Base-by-base conservation (phyloP, 2,888 invertebrate species). In the Drosophila putrida region DNA sequence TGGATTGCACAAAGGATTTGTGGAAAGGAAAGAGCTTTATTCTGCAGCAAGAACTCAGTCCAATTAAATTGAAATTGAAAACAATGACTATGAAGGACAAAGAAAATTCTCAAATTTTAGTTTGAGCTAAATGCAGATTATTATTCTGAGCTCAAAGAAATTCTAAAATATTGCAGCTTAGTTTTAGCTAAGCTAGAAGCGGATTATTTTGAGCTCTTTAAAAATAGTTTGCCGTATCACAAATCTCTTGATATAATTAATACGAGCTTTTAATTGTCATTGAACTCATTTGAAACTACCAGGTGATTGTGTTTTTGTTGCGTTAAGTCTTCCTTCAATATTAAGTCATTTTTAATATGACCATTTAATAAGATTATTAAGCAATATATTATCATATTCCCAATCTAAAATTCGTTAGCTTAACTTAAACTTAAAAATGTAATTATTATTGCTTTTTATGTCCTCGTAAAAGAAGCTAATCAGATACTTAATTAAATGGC, bases 401-500 rank as follows among this genome's bases (percentile, higher is more conserved):
- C 2, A 20, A 20, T 20, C 20, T 20, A 20, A 20, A 3, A 20
- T 20, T 0, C 20, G 20, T 20, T 31, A 31, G 9, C 33, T 11
- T 6, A 6, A 5, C 15, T 49, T 35, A 25, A 49, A 20, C 3
- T 20, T 15, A 20, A 31, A 20, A 4, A 31, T 31, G n/a, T 25
- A 33, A 31, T 4, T 5, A 0, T 25, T 25, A 20, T 13, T 39
- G 6, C 6, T n/a, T 31, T 27, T 54, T 6, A n/a, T 33, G 5
- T 33, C 5, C 5, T 33, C n/a, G n/a, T n/a, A 6, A 31, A 25
- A 15, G n/a, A 20, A 43, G 10, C 31, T 9, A 27, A 38, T 43
- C 11, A n/a, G 28, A n/a, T 55, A 55, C 55, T 31, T 15, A 55
- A 59, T 31, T 15, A 15, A 54, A 35, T 25, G 13, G 36, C 38